Base-by-base conservation (phyloP, 2,888 invertebrate species). In the Lithodes maja region DNA sequence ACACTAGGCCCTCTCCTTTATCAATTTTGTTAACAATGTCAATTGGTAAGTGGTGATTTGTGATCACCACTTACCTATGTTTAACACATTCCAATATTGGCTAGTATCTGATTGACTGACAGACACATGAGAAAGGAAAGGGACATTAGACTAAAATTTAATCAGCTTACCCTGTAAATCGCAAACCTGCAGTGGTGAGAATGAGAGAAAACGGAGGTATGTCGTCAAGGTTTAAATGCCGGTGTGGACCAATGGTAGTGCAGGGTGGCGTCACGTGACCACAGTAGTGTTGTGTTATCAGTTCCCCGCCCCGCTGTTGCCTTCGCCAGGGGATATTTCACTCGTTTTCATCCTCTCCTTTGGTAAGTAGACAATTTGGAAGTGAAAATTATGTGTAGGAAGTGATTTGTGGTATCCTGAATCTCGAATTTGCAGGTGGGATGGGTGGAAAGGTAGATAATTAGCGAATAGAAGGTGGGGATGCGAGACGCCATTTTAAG, bases 401-500 rank as follows among this genome's bases (percentile, higher is more conserved):
- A 80, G 61, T 5, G 5, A 7, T 5, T 61, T 5, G 61, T 5
- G 61, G 12, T 5, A 12, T 61, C 61, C 12, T 7, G 61, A 61
- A 12, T 5, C 12, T 5, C 61, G 5, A 7, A 61, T 7, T 7
- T 61, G 61, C 7, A 12, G 5, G 5, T 5, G 7, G 12, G 12
- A 12, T 61, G 61, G 61, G 61, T 61, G 61, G 12, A 12, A 61
- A 61, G 12, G 5, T 5, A 12, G 61, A 12, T 61, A 61, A 12
- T 61, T 61, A 61, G 61, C 7, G 7, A 55, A 55, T 54, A n/a
- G 17, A 80, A 80, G 82, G 82, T 69, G 49, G 49, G 50, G 50
- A 69, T 69, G 69, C n/a, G 82, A 69, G 82, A 89, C 88, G 88
- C 88, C 88, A 89, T 89, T 89, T 89, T 89, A 84, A 80, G 77